Conservation (phyloP, 1,140 invertebrate species). For the Drosophila murphyi region DNA sequence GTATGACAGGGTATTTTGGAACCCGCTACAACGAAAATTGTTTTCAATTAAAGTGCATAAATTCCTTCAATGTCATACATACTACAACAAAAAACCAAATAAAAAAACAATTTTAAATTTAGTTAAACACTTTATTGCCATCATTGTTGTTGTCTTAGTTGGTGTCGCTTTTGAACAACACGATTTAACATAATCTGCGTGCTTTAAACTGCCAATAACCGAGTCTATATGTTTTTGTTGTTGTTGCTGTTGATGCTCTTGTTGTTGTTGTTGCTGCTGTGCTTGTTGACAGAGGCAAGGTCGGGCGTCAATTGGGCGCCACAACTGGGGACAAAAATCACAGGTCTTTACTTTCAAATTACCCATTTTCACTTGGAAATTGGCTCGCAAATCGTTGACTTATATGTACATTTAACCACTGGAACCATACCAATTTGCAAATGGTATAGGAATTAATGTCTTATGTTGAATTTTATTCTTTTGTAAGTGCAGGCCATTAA, state of each 20-base stretch:
- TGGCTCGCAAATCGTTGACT: not conserved
- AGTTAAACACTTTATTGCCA: slow-evolving; percentile 45
- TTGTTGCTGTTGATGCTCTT: not conserved
- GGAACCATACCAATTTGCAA: not conserved
- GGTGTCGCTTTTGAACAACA: slow-evolving; percentile 38
- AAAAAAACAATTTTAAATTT: slow-evolving; percentile 29
- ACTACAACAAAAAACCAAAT: slow-evolving; percentile 15
- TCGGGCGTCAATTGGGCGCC: slow-evolving; percentile 43
- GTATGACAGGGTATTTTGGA: slow-evolving; percentile 3
- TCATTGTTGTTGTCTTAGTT: slow-evolving; percentile 34
- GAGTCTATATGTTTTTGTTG: slow-evolving; percentile 7
- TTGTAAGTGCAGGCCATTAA: no score
- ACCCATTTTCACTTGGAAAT: slow-evolving; percentile 12
- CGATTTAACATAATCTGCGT: slow-evolving; percentile 40
- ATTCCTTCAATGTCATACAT: slow-evolving; percentile 71
- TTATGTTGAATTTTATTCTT: no score
- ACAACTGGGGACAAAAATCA: slow-evolving; percentile 26
- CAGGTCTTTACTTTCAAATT: slow-evolving; percentile 13
- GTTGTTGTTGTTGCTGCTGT: slow-evolving; percentile 15
- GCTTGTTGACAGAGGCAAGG: slow-evolving; percentile 39
- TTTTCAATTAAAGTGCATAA: slow-evolving; percentile 65
- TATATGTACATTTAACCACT: not conserved
- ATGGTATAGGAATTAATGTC: no score
- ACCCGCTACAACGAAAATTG: slow-evolving; percentile 29
- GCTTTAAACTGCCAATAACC: slow-evolving; percentile 48